phyloP scores from a whole-genome alignment of 2,797 vertebrate species.

The Sebastiscus albofasciatus region DNA sequence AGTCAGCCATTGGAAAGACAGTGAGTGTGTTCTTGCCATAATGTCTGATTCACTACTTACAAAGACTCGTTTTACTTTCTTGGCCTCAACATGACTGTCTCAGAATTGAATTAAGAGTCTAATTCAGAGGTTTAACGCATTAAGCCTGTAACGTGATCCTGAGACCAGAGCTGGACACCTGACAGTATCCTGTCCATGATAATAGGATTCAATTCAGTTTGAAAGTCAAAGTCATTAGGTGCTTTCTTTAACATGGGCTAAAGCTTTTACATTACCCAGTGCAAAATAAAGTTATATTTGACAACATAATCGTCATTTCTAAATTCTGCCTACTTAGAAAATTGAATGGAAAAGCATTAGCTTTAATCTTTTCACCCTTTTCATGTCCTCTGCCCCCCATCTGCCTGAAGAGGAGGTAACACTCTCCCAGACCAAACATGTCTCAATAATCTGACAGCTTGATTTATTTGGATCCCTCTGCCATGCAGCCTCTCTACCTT shows the following conservation, averaged over 20 bases:
- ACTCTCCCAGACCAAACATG: slow-evolving; percentile 17
- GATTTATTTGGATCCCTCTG: slow-evolving; percentile 21
- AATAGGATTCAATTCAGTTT: background rate
- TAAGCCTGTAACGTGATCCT: slow-evolving; percentile 51
- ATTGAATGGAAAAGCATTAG: background rate
- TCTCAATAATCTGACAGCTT: slow-evolving; percentile 40
- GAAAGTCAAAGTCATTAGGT: background rate
- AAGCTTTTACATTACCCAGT: background rate
- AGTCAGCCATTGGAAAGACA: background rate
- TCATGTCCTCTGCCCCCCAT: background rate
- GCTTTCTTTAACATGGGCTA: background rate
- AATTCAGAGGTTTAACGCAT: slow-evolving; percentile 37
- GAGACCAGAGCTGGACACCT: slow-evolving; percentile 21
- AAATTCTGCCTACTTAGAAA: background rate
- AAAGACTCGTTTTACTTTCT: background rate
- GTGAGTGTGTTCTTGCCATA: background rate
- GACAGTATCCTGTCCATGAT: slow-evolving; percentile 18
- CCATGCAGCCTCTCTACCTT: slow-evolving; percentile 1
- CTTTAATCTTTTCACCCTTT: slow-evolving; percentile 11
- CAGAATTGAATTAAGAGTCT: slow-evolving; percentile 39
- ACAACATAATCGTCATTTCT: background rate
- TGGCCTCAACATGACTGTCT: slow-evolving; percentile 7
- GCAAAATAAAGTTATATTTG: background rate
- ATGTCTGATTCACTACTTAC: background rate
- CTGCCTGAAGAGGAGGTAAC: background rate